A percentile compares a stretch with the other conserved stretches of the same genome.
Conservation (phyloP, 2,888 invertebrate species). For the Drosophila multiciliata region DNA sequence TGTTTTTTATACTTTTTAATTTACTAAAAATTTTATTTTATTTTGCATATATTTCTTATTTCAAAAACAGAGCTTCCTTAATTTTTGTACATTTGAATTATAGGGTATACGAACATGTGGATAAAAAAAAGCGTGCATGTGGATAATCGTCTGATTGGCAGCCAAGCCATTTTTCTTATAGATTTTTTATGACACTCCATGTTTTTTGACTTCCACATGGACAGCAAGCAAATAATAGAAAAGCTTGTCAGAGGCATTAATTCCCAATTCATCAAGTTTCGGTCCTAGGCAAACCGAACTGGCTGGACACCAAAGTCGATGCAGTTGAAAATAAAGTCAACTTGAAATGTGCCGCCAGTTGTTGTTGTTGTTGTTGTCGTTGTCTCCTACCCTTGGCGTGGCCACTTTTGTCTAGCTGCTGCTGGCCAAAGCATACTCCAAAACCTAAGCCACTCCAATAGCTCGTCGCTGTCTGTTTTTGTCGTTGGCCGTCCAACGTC, state of each 20-base stretch:
- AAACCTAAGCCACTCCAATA: slow-evolving; percentile 78
- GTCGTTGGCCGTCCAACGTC: slow-evolving; percentile 43
- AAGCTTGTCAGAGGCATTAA: slow-evolving; percentile 84
- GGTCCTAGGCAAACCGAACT: slow-evolving; percentile 58
- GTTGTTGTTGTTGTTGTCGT: slow-evolving; percentile 16
- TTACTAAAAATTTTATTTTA: background rate
- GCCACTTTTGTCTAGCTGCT: slow-evolving; percentile 61
- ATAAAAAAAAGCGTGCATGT: background rate
- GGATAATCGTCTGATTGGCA: slow-evolving; percentile 35
- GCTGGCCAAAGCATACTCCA: slow-evolving; percentile 67
- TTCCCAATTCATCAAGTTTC: slow-evolving; percentile 85
- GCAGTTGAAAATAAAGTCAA: slow-evolving; percentile 78
- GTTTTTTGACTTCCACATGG: slow-evolving; percentile 27
- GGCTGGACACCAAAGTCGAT: slow-evolving; percentile 38
- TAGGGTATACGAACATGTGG: slow-evolving; percentile 10
- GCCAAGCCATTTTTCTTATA: slow-evolving; percentile 27
- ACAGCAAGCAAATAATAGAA: slow-evolving; percentile 52
- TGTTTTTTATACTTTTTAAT: background rate
- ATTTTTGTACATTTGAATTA: background rate
- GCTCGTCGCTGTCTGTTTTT: slow-evolving; percentile 76
- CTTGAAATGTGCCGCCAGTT: slow-evolving; percentile 79
- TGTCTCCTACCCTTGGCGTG: slow-evolving; percentile 70
- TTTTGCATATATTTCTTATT: background rate
- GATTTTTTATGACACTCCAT: slow-evolving; percentile 47
- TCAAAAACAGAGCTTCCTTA: background rate